Conservation (phyloP, 1,140 invertebrate species). For the Bombyx mandarina region DNA sequence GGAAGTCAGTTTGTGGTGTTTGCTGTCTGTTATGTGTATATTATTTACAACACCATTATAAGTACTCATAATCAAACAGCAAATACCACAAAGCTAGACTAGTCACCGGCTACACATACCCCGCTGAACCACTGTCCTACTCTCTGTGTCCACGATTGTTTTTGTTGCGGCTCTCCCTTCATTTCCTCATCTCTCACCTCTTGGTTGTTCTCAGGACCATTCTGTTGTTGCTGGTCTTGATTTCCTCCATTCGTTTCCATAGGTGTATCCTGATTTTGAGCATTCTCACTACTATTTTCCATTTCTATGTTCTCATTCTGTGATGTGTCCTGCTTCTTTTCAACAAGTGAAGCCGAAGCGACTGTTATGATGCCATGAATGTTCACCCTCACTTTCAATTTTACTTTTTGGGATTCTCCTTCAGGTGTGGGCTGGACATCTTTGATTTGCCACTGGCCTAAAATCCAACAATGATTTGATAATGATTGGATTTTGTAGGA, state of each 20-base stretch:
- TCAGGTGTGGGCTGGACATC: slow-evolving; percentile 89
- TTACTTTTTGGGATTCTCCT: slow-evolving; percentile 93
- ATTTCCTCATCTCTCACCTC: slow-evolving; percentile 68
- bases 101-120: slow-evolving; percentile 70
- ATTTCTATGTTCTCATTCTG: slow-evolving; percentile 73
- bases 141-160: slow-evolving; percentile 77
- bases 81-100: slow-evolving; percentile 39
- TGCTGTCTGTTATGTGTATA: slow-evolving; percentile 29
- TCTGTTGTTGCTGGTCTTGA: slow-evolving; percentile 53
- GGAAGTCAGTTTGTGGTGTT: slow-evolving; percentile 45
- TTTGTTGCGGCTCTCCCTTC: slow-evolving; percentile 69
- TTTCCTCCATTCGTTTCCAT: slow-evolving; percentile 57
- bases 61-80: slow-evolving; percentile 25
- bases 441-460: slow-evolving; percentile 86
- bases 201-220: slow-evolving; percentile 62
- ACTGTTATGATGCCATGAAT: slow-evolving; percentile 93
- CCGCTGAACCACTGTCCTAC: slow-evolving; percentile 77
- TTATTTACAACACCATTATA: not conserved
- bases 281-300: slow-evolving; percentile 65
- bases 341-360: slow-evolving; percentile 86
- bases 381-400: slow-evolving; percentile 95
- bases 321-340: slow-evolving; percentile 80
- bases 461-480: slow-evolving; percentile 6
- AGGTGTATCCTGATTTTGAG: slow-evolving; percentile 60
- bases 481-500: not conserved